Evolutionary conservation across 2,797 vertebrate genomes (phyloP).

Genomic region (Enteromius paludinosus): DNA sequence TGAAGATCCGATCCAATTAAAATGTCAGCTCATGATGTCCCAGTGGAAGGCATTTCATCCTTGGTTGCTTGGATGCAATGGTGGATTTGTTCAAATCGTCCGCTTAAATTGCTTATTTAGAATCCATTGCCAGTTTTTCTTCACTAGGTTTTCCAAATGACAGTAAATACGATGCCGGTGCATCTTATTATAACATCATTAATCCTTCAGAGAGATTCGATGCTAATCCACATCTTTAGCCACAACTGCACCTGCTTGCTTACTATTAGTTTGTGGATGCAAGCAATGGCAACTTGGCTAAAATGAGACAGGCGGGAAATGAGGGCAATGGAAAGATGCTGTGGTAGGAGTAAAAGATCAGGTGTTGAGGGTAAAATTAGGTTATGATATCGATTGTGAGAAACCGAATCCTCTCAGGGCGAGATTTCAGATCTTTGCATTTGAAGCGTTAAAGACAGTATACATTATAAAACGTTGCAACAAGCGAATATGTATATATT

Average conservation of each 20-base stretch:
- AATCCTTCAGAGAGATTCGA: slow-evolving; percentile 31
- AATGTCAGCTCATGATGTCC: background rate
- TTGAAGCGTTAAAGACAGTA: background rate
- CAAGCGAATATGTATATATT: background rate
- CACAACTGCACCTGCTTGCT: slow-evolving; percentile 45
- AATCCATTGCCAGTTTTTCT: slow-evolving; percentile 13
- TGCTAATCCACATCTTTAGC: slow-evolving; percentile 45
- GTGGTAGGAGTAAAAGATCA: slow-evolving; percentile 42
- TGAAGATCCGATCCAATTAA: background rate
- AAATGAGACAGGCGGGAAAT: slow-evolving; percentile 46
- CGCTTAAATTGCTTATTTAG: background rate
- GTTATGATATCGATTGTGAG: slow-evolving; percentile 18
- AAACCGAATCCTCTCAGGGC: background rate
- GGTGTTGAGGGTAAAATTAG: slow-evolving; percentile 22
- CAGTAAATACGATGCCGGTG: slow-evolving; percentile 34
- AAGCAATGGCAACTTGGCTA: slow-evolving; percentile 47
- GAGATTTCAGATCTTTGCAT: background rate
- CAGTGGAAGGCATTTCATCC: background rate
- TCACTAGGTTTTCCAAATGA: slow-evolving; percentile 8
- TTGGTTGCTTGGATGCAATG: background rate
- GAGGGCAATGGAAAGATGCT: slow-evolving; percentile 49
- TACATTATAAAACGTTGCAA: background rate
- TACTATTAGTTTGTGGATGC: slow-evolving; percentile 44
- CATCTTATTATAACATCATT: slow-evolving; percentile 34
- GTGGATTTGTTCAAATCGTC: background rate